A percentile compares a stretch with the other conserved stretches of the same genome.
These are phyloP conservation scores for Anthophora plumipes DNA, from an alignment of 2,888 invertebrate species.

Conservation along the genomic window DNA sequence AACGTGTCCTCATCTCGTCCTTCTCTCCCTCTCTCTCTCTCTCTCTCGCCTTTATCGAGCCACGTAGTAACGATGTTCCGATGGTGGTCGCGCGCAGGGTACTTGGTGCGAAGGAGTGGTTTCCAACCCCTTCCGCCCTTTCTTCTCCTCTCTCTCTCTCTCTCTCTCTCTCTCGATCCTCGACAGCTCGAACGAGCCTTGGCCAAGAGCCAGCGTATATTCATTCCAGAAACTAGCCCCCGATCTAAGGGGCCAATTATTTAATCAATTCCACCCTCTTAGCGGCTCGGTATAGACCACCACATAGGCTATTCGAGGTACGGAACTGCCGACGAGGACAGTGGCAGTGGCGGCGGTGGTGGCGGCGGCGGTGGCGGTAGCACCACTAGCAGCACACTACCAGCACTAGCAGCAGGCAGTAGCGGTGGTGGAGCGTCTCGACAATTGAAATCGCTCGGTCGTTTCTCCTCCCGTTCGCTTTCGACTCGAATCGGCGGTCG, in stretches of 20 bases:
- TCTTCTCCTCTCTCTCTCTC: conserved; percentile 45
- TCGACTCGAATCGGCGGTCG: conserved; percentile 31
- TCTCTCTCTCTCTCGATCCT: conserved; percentile 44
- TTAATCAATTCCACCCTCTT: conserved; percentile 84
- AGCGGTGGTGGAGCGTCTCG: no score
- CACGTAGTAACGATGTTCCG: conserved; percentile 61
- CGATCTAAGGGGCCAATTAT: conserved; percentile 84
- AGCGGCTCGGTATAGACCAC: conserved; percentile 75
- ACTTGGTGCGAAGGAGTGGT: conserved; percentile 76
- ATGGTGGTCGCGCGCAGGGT: conserved; percentile 66
- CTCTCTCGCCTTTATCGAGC: conserved; percentile 42
- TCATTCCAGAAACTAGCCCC: conserved; percentile 84
- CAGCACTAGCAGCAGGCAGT: no score
- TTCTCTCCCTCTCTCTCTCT: not conserved
- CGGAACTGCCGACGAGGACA: conserved; percentile 69
- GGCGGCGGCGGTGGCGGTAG: no score
- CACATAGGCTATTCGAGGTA: conserved; percentile 68
- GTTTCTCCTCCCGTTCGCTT: conserved; percentile 55
- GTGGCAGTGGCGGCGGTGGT: no score
- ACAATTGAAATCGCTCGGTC: conserved; percentile 82
- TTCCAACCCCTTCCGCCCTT: conserved; percentile 61
- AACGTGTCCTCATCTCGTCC: not conserved
- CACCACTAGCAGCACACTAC: no score
- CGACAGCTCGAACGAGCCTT: conserved; percentile 69
- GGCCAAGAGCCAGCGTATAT: conserved; percentile 82